These are phyloP conservation scores for Pedetes capensis DNA, from an alignment of 2,113 vertebrate species.

Conservation along the genomic window DNA sequence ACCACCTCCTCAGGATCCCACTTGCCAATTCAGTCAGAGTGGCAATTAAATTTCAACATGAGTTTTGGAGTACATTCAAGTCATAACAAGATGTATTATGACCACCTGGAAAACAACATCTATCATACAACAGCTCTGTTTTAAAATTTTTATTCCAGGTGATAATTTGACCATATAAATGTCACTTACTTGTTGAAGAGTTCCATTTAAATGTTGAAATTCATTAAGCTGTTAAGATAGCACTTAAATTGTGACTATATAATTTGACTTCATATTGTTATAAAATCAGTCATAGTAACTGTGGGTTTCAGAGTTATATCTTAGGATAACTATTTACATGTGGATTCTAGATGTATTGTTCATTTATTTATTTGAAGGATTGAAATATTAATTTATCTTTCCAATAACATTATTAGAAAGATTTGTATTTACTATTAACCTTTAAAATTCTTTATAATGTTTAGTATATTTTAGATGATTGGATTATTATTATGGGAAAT, in stretches of 20 bases:
- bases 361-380: not conserved
- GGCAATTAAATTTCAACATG: not conserved
- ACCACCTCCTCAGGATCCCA: too few species aligned
- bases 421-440: not conserved
- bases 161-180: not conserved
- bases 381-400: constrained; percentile 1
- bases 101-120: not conserved
- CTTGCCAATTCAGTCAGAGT: not conserved
- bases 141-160: not conserved
- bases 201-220: not conserved
- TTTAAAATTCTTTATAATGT: constrained; percentile 6
- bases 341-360: not conserved
- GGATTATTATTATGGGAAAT: not conserved
- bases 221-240: not conserved
- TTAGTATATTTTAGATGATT: not conserved
- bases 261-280: not conserved
- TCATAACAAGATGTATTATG: not conserved
- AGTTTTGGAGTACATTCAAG: not conserved
- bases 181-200: not conserved
- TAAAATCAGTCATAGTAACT: not conserved
- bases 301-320: not conserved
- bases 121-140: not conserved
- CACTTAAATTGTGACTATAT: not conserved
- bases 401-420: not conserved
- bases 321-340: not conserved